Evolutionary conservation across 53 echinoderm and acorn worm species (phyloP).

Genomic region (Echinarachnius parma): DNA sequence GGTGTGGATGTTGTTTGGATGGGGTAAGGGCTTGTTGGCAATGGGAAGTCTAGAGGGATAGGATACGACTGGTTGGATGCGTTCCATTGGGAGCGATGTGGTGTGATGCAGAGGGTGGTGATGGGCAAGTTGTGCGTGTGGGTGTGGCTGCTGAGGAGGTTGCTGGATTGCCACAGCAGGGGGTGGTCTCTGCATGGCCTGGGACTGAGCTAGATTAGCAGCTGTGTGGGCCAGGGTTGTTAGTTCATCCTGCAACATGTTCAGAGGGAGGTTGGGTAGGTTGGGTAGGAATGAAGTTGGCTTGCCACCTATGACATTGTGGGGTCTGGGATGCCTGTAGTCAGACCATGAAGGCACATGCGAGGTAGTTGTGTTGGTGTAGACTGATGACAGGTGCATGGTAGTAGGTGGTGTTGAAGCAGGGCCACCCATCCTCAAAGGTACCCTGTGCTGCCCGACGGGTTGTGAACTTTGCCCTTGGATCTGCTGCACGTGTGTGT

Average conservation of each 20-base stretch:
- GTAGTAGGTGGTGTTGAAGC: slow-evolving; percentile 43
- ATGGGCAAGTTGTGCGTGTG: slow-evolving; percentile 22
- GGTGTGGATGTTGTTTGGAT: slow-evolving; percentile 24
- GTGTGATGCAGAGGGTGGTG: slow-evolving; percentile 46
- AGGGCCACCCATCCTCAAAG: slow-evolving; percentile 21
- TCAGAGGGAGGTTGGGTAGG: slow-evolving; percentile 26
- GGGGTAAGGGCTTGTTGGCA: slow-evolving; percentile 20
- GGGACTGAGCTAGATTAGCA: slow-evolving; percentile 33
- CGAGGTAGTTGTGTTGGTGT: slow-evolving; percentile 45
- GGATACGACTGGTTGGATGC: slow-evolving; percentile 41
- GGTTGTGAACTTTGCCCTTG: slow-evolving; percentile 35
- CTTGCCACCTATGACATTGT: slow-evolving; percentile 31
- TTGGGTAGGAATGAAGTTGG: slow-evolving; percentile 29
- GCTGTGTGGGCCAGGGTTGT: slow-evolving; percentile 37
- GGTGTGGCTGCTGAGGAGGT: slow-evolving; percentile 29
- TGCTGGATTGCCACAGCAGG: not conserved
- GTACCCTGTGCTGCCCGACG: slow-evolving; percentile 35
- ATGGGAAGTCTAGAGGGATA: slow-evolving; percentile 46
- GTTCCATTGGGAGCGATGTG: slow-evolving; percentile 37
- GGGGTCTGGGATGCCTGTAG: slow-evolving; percentile 35
- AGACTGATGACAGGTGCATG: slow-evolving; percentile 44
- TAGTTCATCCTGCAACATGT: slow-evolving; percentile 41
- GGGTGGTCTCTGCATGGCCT: slow-evolving; percentile 43
- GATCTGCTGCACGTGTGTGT: slow-evolving; percentile 8
- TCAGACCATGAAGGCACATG: slow-evolving; percentile 50